Evolutionary conservation across 2,797 vertebrate genomes (phyloP).

Genomic region (Xerus rutilus): DNA sequence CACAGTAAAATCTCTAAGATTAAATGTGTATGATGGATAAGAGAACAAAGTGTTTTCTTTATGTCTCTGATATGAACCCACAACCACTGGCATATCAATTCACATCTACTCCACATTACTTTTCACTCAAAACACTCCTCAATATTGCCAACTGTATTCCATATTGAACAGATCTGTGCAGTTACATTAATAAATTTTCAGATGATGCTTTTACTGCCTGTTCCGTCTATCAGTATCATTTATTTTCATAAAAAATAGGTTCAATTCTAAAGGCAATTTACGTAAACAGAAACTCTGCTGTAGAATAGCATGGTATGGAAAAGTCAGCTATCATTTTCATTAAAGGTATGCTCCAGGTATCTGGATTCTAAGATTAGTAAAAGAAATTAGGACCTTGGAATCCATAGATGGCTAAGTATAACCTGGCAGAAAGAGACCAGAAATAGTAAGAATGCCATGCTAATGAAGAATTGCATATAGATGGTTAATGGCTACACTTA

Average conservation of each 20-base stretch:
- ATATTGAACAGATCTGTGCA: conserved; percentile 76
- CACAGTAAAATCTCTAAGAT: conserved; percentile 80
- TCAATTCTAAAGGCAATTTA: conserved; percentile 62
- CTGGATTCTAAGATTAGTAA: neutral
- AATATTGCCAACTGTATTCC: conserved; percentile 71
- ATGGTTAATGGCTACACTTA: neutral
- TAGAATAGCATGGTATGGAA: conserved; percentile 50
- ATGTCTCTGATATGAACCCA: conserved; percentile 81
- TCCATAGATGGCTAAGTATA: neutral
- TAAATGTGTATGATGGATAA: conserved; percentile 86
- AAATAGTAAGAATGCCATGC: neutral
- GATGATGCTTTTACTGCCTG: conserved; percentile 84
- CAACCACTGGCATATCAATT: conserved; percentile 80
- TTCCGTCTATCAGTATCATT: conserved; percentile 81
- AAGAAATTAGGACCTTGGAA: neutral
- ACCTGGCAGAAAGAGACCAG: neutral
- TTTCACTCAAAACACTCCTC: conserved; percentile 82
- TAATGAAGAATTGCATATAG: neutral
- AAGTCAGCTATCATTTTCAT: conserved; percentile 44
- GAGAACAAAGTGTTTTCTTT: conserved; percentile 84
- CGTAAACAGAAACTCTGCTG: conserved; percentile 68
- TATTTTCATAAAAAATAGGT: conserved; percentile 77
- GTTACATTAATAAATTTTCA: conserved; percentile 85
- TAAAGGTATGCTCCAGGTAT: conserved; percentile 19
- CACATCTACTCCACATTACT: conserved; percentile 81